Base-by-base conservation (phyloP, 2,113 vertebrate genomes). In the Hippocampus barbouri region DNA sequence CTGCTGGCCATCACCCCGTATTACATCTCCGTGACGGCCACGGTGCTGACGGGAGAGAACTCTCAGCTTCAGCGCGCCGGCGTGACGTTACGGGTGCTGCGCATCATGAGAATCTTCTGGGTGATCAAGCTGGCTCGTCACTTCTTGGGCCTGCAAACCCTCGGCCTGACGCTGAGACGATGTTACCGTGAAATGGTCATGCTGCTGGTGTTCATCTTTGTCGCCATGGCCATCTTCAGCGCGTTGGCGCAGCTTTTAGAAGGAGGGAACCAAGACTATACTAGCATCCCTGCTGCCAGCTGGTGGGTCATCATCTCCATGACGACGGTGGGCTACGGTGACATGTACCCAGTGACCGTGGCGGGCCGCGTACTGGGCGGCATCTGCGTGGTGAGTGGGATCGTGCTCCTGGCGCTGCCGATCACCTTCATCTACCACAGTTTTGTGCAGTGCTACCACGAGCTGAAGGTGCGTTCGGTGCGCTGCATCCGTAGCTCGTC, bases 251-350 rank as follows among this genome's bases (percentile, higher is more conserved):
- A 98, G 88, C 93, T 98, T 83, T 93, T 98, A 83, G 97, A 98
- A 88, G 95, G 97, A 2, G 96, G 95, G 81, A 98, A 96, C 84
- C 92, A 94, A 86, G 96, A 95, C 87, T 98, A 96, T 60, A 94
- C 96, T 88, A 98, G 96, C 90, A 98, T 98, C 86, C 96, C 97
- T 0, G 94, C 95, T 43, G 95, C 97, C 88, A 97, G 95, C 89
- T 98, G 97, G 97, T 98, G 96, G 97, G 97, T 98, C 88, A 97
- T 98, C 86, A 98, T 98, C 93, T 98, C 96, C 45, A 98, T 98
- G 97, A 98, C 97, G 53, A 98, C 96, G 0, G 96, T 98, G 87
- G 97, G 97, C 72, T 98, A 98, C 34, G 96, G 97, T 71, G 96
- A 98, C 91, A 97, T 98, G 94, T 98, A 95, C 83, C 96, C 96